phyloP scores from a whole-genome alignment of 2,797 vertebrate genomes.

The Selene dorsalis region DNA sequence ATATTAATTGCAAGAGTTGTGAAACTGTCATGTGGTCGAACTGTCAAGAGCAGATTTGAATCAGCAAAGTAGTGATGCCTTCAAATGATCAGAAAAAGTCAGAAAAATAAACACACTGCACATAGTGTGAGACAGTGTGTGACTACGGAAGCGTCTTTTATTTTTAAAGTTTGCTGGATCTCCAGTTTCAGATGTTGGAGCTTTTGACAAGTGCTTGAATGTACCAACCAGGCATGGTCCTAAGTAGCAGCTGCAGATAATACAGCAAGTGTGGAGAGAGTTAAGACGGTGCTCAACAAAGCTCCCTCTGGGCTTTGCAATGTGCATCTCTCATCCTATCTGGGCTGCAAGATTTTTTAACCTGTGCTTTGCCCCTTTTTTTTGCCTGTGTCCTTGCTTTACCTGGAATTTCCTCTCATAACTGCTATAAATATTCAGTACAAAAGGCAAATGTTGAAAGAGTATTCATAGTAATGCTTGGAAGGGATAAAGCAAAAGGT shows the following conservation, averaged over 20 bases:
- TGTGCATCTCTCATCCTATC: not conserved
- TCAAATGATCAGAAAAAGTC: constrained; percentile 5
- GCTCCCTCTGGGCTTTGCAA: not conserved
- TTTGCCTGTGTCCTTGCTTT: not conserved
- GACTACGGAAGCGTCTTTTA: constrained; percentile 4
- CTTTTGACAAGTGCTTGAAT: constrained; percentile 17
- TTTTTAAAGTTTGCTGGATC: constrained; percentile 13
- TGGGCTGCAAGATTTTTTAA: not conserved
- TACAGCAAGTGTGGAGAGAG: not conserved
- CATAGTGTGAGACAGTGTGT: constrained; percentile 11
- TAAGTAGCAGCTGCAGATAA: constrained; percentile 28
- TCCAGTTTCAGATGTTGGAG: constrained; percentile 32
- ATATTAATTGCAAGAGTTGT: not conserved
- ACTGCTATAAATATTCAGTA: not conserved
- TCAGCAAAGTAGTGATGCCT: not conserved
- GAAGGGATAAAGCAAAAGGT: no score
- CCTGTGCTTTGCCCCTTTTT: not conserved
- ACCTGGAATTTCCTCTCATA: not conserved
- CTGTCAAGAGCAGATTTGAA: constrained; percentile 13
- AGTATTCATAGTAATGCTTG: no score
- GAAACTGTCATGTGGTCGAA: not conserved
- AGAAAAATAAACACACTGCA: not conserved
- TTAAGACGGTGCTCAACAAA: not conserved
- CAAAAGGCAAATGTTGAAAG: no score
- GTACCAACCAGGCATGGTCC: constrained; percentile 9